Percentiles rank a stretch among this genome's conserved stretches.
Conservation (phyloP, 1,140 invertebrate genomes). For the Agraylea sexmaculata region DNA sequence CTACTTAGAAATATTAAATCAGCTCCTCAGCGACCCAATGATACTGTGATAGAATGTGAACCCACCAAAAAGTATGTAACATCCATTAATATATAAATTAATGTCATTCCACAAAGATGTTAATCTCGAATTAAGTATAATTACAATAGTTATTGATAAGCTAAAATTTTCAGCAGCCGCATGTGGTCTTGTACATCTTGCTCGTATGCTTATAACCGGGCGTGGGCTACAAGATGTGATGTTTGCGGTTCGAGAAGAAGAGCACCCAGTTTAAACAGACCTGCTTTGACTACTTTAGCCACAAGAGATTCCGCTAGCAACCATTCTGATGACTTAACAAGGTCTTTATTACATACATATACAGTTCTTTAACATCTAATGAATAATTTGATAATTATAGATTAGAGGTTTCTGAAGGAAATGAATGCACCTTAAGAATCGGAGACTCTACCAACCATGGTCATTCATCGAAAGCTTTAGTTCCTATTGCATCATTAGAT, state of each 20-base stretch:
- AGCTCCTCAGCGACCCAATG: conserved; percentile 3
- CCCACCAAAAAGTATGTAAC: neutral
- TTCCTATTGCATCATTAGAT: conserved; percentile 36
- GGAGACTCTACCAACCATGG: conserved; percentile 8
- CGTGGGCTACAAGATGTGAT: conserved; percentile 64
- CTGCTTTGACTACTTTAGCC: conserved; percentile 56
- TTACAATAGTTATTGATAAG: too few relatives aligned
- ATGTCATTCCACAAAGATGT: neutral
- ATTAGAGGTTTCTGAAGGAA: conserved; percentile 19
- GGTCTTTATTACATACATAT: neutral
- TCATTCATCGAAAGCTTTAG: conserved; percentile 15
- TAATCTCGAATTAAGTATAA: neutral
- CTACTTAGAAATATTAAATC: conserved; percentile 6
- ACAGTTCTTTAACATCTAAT: conserved; percentile 25
- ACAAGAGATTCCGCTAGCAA: conserved; percentile 35
- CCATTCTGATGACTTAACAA: neutral
- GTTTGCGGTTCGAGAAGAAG: conserved; percentile 59
- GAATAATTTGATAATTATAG: too few relatives aligned
- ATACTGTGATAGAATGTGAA: neutral
- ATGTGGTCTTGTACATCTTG: conserved; percentile 82
- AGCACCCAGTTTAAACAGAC: conserved; percentile 49
- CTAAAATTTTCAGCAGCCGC: conserved; percentile 45
- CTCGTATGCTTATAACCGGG: conserved; percentile 76
- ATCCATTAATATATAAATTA: neutral
- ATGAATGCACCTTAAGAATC: conserved; percentile 13